A percentile compares a stretch with the other conserved stretches of the same genome.
Conservation (phyloP, 2,888 invertebrate species). For the Ptilodon capucinus region DNA sequence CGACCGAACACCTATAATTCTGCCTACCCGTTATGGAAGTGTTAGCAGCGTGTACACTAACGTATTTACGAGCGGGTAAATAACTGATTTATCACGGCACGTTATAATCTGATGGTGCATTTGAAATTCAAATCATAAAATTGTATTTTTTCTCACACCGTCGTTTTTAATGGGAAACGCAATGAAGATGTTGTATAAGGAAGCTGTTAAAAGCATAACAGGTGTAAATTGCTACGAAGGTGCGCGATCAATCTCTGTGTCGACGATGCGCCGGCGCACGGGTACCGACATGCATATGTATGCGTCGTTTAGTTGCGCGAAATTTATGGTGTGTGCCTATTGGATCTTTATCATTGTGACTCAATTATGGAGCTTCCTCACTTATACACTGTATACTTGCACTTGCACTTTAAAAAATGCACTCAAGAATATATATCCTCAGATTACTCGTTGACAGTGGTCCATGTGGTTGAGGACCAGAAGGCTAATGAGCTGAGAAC, state of each 20-base stretch:
- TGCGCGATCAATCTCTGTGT: slow-evolving; percentile 57
- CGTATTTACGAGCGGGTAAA: neutral
- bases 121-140: slow-evolving; percentile 33
- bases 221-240: slow-evolving; percentile 70
- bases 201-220: slow-evolving; percentile 55
- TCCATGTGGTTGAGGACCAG: no score
- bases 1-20: neutral
- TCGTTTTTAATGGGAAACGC: slow-evolving; percentile 19
- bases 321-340: slow-evolving; percentile 10
- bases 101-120: slow-evolving; percentile 4
- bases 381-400: no score
- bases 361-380: neutral
- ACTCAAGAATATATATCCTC: no score
- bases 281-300: slow-evolving; percentile 40
- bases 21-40: neutral
- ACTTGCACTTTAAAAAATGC: no score
- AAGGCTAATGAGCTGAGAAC: no score
- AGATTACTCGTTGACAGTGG: no score
- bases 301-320: slow-evolving; percentile 28
- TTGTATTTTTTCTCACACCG: slow-evolving; percentile 33
- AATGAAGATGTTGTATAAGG: slow-evolving; percentile 47
- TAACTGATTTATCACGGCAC: neutral
- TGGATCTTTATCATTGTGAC: slow-evolving; percentile 3
- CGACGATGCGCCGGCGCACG: slow-evolving; percentile 38
- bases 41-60: neutral